Percentiles rank a stretch among this genome's conserved stretches.
Evolutionary conservation across 2,888 invertebrate genomes (phyloP).

Genomic region (Drosophila pseudotalamancana): DNA sequence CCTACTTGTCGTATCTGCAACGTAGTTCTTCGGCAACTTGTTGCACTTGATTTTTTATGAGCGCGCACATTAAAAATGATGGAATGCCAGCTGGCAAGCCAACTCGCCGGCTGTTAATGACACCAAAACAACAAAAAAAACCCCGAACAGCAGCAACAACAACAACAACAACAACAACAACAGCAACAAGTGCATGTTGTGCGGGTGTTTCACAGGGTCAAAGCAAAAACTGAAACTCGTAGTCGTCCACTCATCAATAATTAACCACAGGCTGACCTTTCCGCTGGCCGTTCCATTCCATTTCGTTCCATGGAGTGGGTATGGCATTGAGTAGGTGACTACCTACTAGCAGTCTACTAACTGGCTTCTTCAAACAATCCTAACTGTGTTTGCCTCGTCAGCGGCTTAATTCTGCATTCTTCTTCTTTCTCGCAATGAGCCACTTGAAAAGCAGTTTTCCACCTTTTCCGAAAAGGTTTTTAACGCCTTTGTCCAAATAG

Average conservation of each 20-base stretch:
- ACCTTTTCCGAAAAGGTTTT: constrained; percentile 8
- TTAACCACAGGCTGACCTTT: constrained; percentile 72
- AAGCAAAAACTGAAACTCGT: neutral
- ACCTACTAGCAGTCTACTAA: constrained; percentile 1
- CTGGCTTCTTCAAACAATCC: constrained; percentile 34
- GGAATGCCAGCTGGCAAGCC: constrained; percentile 65
- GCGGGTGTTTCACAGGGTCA: constrained; percentile 47
- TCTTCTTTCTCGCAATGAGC: constrained; percentile 7
- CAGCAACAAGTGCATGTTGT: constrained; percentile 23
- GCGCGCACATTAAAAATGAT: constrained; percentile 62
- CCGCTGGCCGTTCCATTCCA: constrained; percentile 21
- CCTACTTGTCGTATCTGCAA: constrained; percentile 16
- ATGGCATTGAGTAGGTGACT: too few relatives aligned
- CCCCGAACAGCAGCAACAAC: constrained; percentile 9
- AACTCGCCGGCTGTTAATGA: constrained; percentile 47
- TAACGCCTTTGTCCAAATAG: constrained; percentile 39
- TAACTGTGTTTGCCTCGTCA: constrained; percentile 52
- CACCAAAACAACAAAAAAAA: constrained; percentile 24
- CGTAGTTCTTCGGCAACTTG: constrained; percentile 57
- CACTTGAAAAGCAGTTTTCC: constrained; percentile 18
- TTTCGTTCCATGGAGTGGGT: constrained; percentile 26
- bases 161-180: constrained; percentile 10
- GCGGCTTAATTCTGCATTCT: constrained; percentile 24
- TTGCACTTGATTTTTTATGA: constrained; percentile 77
- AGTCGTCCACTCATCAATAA: constrained; percentile 53